Percentiles rank a stretch among this genome's conserved stretches.
These are phyloP conservation scores for Hypomecis punctinalis DNA, from an alignment of 2,888 invertebrate species.

Conservation along the genomic window DNA sequence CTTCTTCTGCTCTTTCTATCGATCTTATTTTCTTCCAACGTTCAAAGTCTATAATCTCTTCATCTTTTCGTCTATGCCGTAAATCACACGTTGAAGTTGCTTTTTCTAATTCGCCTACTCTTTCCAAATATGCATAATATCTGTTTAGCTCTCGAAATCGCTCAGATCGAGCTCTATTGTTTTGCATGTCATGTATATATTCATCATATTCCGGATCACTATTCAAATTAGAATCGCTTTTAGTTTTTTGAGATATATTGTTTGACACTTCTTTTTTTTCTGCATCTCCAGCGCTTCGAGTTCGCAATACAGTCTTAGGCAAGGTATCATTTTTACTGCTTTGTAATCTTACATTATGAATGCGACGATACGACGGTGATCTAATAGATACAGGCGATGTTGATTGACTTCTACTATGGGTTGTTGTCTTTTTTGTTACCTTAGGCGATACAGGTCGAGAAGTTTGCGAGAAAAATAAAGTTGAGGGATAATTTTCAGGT, in stretches of 20 bases:
- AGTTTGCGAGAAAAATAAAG: conserved; percentile 72
- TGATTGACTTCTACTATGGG: conserved; percentile 73
- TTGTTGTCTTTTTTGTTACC: conserved; percentile 54
- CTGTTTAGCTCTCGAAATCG: conserved; percentile 93
- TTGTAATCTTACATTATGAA: conserved; percentile 81
- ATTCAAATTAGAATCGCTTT: conserved; percentile 71
- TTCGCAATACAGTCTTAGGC: conserved; percentile 78
- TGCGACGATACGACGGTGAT: conserved; percentile 88
- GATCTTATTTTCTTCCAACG: conserved; percentile 93
- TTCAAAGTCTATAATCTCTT: conserved; percentile 94
- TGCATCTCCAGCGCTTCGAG: conserved; percentile 88
- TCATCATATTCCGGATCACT: conserved; percentile 87
- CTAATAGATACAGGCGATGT: conserved; percentile 86
- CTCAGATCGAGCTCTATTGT: conserved; percentile 89
- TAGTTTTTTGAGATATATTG: conserved; percentile 56
- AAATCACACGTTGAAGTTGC: conserved; percentile 89
- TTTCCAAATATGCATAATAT: conserved; percentile 93
- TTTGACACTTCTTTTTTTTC: conserved; percentile 65
- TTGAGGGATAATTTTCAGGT: conserved; percentile 57
- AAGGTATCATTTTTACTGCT: conserved; percentile 62
- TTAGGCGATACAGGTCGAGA: conserved; percentile 76
- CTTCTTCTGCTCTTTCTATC: conserved; percentile 92
- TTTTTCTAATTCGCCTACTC: conserved; percentile 92
- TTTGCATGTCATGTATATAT: conserved; percentile 87
- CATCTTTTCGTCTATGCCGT: conserved; percentile 89